These are phyloP conservation scores for Chondrosia reniformis DNA, from an alignment of 37 sponge, comb jelly and placozoan genomes.

Conservation along the genomic window DNA sequence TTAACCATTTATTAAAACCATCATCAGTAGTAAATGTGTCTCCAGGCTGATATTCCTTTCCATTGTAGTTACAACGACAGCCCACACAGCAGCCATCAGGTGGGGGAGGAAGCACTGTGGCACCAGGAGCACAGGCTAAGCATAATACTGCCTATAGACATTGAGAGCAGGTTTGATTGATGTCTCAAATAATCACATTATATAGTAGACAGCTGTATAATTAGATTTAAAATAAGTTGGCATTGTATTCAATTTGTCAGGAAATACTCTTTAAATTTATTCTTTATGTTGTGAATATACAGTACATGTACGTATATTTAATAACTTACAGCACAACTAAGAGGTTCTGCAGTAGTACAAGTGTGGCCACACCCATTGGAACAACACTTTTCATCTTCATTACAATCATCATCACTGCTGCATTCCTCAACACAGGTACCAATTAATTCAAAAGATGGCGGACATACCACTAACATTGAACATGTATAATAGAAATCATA, in stretches of 20 bases:
- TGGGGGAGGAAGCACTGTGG: slow-evolving; percentile 5
- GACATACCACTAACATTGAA: slow-evolving; percentile 8
- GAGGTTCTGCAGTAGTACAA: neutral
- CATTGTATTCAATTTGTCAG: neutral
- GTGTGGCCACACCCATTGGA: slow-evolving; percentile 12
- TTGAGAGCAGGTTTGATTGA: no score
- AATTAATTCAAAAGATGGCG: neutral
- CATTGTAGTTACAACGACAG: neutral
- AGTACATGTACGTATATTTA: neutral
- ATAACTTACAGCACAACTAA: slow-evolving; percentile 1
- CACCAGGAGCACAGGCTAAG: no score
- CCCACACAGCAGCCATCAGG: neutral
- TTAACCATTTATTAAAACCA: slow-evolving; percentile 7
- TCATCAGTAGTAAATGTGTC: neutral
- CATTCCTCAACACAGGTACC: slow-evolving; percentile 11
- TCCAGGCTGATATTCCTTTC: neutral
- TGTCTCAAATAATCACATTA: no score
- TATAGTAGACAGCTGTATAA: neutral
- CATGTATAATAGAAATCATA: no score
- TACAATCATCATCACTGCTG: slow-evolving; percentile 19
- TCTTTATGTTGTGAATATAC: neutral
- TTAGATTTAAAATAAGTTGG: neutral
- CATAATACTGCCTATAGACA: no score
- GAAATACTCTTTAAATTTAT: neutral
- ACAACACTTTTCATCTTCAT: neutral